Base-by-base conservation (phyloP, 2,113 vertebrate species). In the Sinocyclocheilus anshuiensis region DNA sequence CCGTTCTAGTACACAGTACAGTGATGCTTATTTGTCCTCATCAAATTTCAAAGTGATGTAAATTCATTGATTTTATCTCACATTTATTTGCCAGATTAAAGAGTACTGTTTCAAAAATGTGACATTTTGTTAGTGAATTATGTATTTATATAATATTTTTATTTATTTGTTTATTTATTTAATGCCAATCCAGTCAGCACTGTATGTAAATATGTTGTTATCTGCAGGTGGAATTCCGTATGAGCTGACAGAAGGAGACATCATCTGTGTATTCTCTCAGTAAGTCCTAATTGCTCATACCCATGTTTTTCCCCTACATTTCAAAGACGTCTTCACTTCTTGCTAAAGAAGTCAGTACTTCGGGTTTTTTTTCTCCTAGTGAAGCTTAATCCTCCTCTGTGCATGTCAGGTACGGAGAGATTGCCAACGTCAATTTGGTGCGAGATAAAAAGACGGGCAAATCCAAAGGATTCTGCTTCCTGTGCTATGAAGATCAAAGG, bases 231-330 rank as follows among this genome's bases (percentile, higher is more conserved):
- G 97, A 4, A 94, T 98, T 91, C 97, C 96, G 0, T 99, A 96
- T 87, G 96, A 98, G 88, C 90, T 99, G 87, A 97, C 96, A 0
- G 97, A 99, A 90, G 98, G 97, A 0, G 98, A 99, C 90, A 87
- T 98, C 81, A 96, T 99, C 92, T 99, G 97, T 42, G 96, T 99
- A 16, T 99, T 99, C 90, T 99, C 98, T 6, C 97, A 99, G 98
- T 99, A 95, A 90, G 98, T 89, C 59, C n/a, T 4, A 9, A 69
- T 33, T 81, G 48, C 81, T 87, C 18, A 26, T 16, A 1, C 4
- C 12, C 50, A 16, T 53, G 12, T 53, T 53, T 50, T 53, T 6
- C 15, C 53, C 53, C 4, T 53, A 53, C 9, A 84, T 88, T 77
- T 77, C 15, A 65, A 26, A 85, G 10, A 16, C 22, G n/a, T 9